phyloP scores from a whole-genome alignment of 2,797 vertebrate genomes.

The Labroides dimidiatus region DNA sequence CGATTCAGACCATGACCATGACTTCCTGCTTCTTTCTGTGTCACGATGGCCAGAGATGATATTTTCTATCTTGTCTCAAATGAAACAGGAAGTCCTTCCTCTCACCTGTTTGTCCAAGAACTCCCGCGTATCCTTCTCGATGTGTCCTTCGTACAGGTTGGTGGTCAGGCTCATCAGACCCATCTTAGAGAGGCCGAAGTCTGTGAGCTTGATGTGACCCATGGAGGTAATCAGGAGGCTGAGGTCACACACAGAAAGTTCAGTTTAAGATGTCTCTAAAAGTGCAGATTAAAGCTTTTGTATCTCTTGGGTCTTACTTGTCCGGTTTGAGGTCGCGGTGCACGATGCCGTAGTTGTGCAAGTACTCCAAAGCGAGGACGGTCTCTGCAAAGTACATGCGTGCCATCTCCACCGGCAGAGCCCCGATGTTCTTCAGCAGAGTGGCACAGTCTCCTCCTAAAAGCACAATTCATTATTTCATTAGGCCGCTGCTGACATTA shows the following conservation, averaged over 20 bases:
- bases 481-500: slow-evolving; percentile 16
- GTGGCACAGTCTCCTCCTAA: slow-evolving; percentile 94
- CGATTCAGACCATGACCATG: too few species aligned
- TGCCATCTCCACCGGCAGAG: slow-evolving; percentile 90
- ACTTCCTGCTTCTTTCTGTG: too few species aligned
- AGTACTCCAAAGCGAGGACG: slow-evolving; percentile 89
- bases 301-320: slow-evolving; percentile 82
- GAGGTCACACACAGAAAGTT: slow-evolving; percentile 13
- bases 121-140: slow-evolving; percentile 93
- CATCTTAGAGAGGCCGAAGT: slow-evolving; percentile 93
- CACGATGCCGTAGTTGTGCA: slow-evolving; percentile 94
- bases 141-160: slow-evolving; percentile 93
- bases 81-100: not conserved
- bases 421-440: slow-evolving; percentile 92
- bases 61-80: too few species aligned
- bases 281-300: not conserved
- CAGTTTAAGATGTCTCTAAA: not conserved
- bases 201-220: slow-evolving; percentile 94
- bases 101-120: slow-evolving; percentile 93
- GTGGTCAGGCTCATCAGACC: slow-evolving; percentile 95
- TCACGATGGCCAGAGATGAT: too few species aligned
- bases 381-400: slow-evolving; percentile 96
- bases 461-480: slow-evolving; percentile 9
- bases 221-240: slow-evolving; percentile 94
- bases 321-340: slow-evolving; percentile 94